Conservation (phyloP, 2,888 invertebrate genomes). For the Bedellia somnulentella region DNA sequence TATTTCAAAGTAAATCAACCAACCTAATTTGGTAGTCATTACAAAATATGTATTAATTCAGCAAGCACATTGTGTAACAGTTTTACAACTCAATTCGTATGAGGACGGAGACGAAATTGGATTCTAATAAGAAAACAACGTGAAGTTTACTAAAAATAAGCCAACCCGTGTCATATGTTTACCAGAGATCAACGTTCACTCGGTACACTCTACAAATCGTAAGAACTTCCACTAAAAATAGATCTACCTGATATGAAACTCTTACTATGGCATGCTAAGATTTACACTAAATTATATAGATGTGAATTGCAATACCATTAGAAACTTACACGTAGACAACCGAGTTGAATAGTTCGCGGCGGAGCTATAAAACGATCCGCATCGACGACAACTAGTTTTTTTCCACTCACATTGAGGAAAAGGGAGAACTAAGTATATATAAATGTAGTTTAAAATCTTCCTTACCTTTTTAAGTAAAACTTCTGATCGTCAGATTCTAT, state of each 20-base stretch:
- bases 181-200: too few relatives aligned
- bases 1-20: too few relatives aligned
- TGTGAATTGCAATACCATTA: too few relatives aligned
- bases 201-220: too few relatives aligned
- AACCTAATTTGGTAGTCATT: too few relatives aligned
- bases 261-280: too few relatives aligned
- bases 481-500: slow-evolving; percentile 65
- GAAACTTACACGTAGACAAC: slow-evolving; percentile 52
- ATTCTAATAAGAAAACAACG: slow-evolving; percentile 21
- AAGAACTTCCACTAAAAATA: too few relatives aligned
- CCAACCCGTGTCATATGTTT: slow-evolving; percentile 35
- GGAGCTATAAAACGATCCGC: slow-evolving; percentile 23
- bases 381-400: slow-evolving; percentile 44
- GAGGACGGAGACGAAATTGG: slow-evolving; percentile 8
- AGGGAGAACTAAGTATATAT: slow-evolving; percentile 10
- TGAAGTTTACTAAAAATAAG: slow-evolving; percentile 23
- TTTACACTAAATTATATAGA: too few relatives aligned
- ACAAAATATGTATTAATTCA: too few relatives aligned
- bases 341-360: slow-evolving; percentile 36
- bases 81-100: too few relatives aligned
- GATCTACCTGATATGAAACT: too few relatives aligned
- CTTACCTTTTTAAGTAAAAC: slow-evolving; percentile 67
- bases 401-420: slow-evolving; percentile 32
- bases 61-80: too few relatives aligned
- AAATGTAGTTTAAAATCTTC: slow-evolving; percentile 23